A percentile compares a stretch with the other conserved stretches of the same genome.
Evolutionary conservation across 2,113 vertebrate species (phyloP).

Genomic region (Cyphomyrus discorhynchus): DNA sequence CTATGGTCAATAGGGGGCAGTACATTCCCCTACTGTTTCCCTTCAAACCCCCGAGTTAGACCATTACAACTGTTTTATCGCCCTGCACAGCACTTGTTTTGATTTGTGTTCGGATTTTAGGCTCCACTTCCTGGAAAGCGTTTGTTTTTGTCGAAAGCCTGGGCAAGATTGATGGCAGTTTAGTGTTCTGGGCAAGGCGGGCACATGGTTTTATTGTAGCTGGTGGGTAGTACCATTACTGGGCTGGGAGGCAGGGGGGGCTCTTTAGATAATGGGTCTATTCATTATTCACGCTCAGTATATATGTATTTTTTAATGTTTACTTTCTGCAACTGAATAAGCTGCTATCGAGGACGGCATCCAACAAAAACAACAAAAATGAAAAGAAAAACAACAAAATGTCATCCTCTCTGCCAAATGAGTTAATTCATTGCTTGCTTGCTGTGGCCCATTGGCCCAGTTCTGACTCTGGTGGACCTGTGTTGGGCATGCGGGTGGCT

Average conservation of each 20-base stretch:
- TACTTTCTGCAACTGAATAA: constrained; percentile 4
- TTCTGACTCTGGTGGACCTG: not conserved
- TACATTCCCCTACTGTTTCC: not conserved
- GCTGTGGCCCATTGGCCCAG: not conserved
- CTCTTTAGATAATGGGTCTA: constrained; percentile 42
- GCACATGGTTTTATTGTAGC: not conserved
- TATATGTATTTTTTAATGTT: constrained; percentile 2
- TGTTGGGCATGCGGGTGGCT: not conserved
- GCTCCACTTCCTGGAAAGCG: not conserved
- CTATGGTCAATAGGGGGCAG: not conserved
- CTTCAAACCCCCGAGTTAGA: not conserved
- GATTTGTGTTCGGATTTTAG: constrained; percentile 11
- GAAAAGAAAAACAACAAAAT: constrained; percentile 42
- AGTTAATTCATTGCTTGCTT: not conserved
- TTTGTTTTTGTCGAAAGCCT: not conserved
- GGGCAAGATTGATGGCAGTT: not conserved
- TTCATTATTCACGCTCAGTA: not conserved
- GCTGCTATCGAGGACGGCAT: not conserved
- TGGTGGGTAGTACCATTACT: constrained; percentile 4
- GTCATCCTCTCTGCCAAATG: constrained; percentile 33
- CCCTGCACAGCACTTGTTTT: constrained; percentile 8
- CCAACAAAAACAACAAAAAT: not conserved
- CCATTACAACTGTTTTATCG: constrained; percentile 10
- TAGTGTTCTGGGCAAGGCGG: constrained; percentile 7
- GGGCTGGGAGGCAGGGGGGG: constrained; percentile 32